Evolutionary conservation across 92 coral and sea anemone genomes (phyloP).

Genomic region (Micromussa lordhowensis): DNA sequence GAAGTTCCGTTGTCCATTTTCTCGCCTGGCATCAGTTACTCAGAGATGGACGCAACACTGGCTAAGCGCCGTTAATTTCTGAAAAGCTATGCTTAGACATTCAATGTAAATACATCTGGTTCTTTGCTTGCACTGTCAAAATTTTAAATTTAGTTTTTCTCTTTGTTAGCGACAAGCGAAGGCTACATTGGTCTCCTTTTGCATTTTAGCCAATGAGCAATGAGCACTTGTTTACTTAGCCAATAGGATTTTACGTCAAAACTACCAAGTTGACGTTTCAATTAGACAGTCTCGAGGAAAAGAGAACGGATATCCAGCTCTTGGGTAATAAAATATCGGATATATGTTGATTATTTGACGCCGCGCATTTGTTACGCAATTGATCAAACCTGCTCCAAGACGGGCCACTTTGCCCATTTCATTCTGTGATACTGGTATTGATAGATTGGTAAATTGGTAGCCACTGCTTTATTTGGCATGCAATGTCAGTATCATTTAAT

Average conservation of each 20-base stretch:
- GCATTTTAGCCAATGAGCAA: not conserved
- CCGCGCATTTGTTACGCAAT: not conserved
- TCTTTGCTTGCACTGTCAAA: conserved; percentile 1
- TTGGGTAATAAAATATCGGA: not conserved
- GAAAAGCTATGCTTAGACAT: not conserved
- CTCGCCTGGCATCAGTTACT: not conserved
- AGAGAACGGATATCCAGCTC: not conserved
- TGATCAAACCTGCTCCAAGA: not conserved
- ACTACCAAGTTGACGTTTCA: not conserved
- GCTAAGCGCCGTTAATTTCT: not conserved
- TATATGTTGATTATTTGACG: not conserved
- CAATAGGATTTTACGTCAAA: conserved; percentile 3
- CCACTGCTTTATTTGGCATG: not conserved
- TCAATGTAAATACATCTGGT: not conserved
- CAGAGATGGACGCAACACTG: not conserved
- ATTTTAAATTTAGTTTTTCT: not conserved
- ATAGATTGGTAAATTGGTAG: not conserved
- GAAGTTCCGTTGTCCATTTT: conserved; percentile 21
- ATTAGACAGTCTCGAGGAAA: not conserved
- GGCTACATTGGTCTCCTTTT: not conserved
- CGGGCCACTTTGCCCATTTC: not conserved
- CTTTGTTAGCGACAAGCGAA: not conserved
- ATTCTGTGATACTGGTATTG: not conserved
- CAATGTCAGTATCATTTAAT: not conserved
- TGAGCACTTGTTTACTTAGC: not conserved